Percentiles rank a stretch among this genome's conserved stretches.
phyloP scores from a whole-genome alignment of 2,797 vertebrate genomes.

The Enteromius afrohamiltoni region DNA sequence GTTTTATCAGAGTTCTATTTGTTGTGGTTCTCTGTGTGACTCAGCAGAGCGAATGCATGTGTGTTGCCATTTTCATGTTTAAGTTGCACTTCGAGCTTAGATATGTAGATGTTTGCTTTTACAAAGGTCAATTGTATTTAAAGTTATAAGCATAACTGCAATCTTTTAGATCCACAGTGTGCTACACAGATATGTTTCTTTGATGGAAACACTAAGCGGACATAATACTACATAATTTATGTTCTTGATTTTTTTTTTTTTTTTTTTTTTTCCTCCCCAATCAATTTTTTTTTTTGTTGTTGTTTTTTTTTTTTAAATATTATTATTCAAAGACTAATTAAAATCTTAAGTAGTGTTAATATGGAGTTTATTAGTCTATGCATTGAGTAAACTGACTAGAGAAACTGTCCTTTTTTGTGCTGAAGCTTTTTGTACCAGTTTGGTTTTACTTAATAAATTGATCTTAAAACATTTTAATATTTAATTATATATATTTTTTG shows the following conservation, averaged over 20 bases:
- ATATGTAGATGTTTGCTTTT: constrained; percentile 44
- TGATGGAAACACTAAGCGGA: not conserved
- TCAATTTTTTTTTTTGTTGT: not conserved
- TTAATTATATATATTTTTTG: not conserved
- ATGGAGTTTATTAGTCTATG: constrained; percentile 59
- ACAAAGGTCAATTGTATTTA: constrained; percentile 29
- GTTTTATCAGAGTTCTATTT: constrained; percentile 34
- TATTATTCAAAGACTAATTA: constrained; percentile 34
- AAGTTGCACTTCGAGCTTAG: constrained; percentile 33
- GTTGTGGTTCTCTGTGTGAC: constrained; percentile 23
- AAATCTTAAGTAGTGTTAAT: constrained; percentile 50
- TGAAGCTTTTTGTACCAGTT: constrained; percentile 61
- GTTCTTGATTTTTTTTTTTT: not conserved
- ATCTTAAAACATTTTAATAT: constrained; percentile 41
- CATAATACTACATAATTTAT: constrained; percentile 37
- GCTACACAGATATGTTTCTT: constrained; percentile 4
- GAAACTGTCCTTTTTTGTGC: constrained; percentile 55
- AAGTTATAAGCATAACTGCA: constrained; percentile 9
- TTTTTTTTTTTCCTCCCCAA: not conserved
- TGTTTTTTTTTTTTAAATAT: not conserved
- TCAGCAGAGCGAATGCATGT: constrained; percentile 35
- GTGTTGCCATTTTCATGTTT: constrained; percentile 32
- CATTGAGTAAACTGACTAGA: constrained; percentile 59
- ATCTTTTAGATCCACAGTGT: constrained; percentile 3
- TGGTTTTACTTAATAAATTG: constrained; percentile 61